Evolutionary conservation across 1,140 invertebrate genomes (phyloP).

Genomic region (Dolichoris vasculosae): DNA sequence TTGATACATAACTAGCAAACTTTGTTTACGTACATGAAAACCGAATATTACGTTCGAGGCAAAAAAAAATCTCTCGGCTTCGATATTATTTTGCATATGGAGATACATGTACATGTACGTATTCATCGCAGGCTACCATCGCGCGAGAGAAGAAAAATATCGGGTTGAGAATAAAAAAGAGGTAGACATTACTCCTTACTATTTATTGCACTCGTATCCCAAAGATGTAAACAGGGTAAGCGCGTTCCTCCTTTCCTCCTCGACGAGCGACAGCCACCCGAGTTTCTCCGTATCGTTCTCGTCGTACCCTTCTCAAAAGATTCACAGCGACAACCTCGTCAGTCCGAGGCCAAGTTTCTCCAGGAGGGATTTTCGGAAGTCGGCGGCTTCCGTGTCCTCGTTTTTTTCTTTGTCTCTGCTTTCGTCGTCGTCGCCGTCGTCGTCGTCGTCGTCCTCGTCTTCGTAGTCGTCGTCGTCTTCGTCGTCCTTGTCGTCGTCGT

Average conservation of each 20-base stretch:
- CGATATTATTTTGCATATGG: constrained; percentile 39
- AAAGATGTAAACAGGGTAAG: constrained; percentile 4
- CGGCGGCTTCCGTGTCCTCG: too few relatives aligned
- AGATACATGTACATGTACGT: constrained; percentile 2
- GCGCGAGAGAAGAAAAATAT: neutral
- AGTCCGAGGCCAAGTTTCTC: neutral
- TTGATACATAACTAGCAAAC: neutral
- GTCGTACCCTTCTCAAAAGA: neutral
- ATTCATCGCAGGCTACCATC: neutral
- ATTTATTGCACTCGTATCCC: neutral
- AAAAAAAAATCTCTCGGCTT: neutral
- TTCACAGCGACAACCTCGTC: neutral
- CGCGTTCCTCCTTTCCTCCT: neutral
- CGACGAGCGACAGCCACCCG: neutral
- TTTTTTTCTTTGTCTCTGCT: too few relatives aligned
- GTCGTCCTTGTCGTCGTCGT: too few relatives aligned
- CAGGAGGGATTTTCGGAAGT: neutral
- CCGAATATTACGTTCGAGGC: neutral
- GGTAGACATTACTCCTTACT: neutral
- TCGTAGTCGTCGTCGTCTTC: too few relatives aligned
- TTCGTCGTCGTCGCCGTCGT: too few relatives aligned
- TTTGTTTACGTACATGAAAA: constrained; percentile 14
- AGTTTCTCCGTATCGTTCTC: neutral
- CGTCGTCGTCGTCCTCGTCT: too few relatives aligned
- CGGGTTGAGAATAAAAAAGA: neutral